phyloP scores from a whole-genome alignment of 2,888 invertebrate species.

The Pammene aurita region DNA sequence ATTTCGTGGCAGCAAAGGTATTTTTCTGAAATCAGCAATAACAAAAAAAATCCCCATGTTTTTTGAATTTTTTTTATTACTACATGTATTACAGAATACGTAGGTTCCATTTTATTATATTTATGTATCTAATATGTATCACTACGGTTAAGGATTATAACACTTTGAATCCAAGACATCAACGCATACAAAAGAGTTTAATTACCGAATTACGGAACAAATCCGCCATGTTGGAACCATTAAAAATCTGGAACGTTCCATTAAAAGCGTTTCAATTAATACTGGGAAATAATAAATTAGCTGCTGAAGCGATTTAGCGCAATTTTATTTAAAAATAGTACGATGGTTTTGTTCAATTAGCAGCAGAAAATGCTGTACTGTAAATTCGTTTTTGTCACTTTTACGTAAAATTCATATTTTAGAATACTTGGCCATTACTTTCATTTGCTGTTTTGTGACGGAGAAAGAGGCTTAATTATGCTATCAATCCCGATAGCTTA shows the following conservation, averaged over 20 bases:
- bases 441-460: too few relatives aligned
- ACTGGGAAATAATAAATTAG: slow-evolving; percentile 33
- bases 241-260: slow-evolving; percentile 37
- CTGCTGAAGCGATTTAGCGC: slow-evolving; percentile 9
- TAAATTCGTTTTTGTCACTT: too few relatives aligned
- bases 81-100: too few relatives aligned
- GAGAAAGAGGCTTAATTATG: too few relatives aligned
- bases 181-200: slow-evolving; percentile 32
- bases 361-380: neutral
- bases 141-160: neutral
- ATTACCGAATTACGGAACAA: slow-evolving; percentile 38
- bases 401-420: too few relatives aligned
- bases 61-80: too few relatives aligned
- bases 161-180: neutral
- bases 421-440: too few relatives aligned
- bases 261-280: slow-evolving; percentile 32
- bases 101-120: too few relatives aligned
- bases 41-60: too few relatives aligned
- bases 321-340: slow-evolving; percentile 13
- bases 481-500: too few relatives aligned
- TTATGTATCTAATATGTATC: neutral
- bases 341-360: neutral
- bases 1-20: too few relatives aligned
- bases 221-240: slow-evolving; percentile 36
- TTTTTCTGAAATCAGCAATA: too few relatives aligned